Conservation (phyloP, 2,113 vertebrate species). For the Tetrao urogallus region DNA sequence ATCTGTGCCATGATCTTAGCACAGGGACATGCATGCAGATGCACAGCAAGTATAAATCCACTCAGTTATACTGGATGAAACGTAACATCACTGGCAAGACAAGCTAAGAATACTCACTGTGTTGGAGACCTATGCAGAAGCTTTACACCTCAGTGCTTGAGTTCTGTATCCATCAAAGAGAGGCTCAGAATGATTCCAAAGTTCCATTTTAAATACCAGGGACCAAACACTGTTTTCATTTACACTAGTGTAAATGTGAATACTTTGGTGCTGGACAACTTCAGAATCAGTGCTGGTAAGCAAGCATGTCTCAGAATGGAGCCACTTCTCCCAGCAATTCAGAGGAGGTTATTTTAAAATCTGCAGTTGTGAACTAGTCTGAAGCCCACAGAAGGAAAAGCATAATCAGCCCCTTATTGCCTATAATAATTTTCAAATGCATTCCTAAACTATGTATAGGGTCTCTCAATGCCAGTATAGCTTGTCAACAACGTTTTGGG, state of each 20-base stretch:
- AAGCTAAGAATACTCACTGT: not conserved
- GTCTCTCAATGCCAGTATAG: constrained; percentile 66
- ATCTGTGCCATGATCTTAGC: not conserved
- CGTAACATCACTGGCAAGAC: not conserved
- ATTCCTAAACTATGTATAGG: constrained; percentile 65
- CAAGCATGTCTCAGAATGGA: not conserved
- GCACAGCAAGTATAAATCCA: not conserved
- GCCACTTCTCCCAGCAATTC: not conserved
- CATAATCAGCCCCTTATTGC: constrained; percentile 36
- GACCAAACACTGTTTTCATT: not conserved
- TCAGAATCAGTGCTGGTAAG: not conserved
- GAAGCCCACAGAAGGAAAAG: constrained; percentile 43
- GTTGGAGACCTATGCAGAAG: not conserved
- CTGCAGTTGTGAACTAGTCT: not conserved
- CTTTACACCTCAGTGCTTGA: not conserved
- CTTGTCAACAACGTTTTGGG: constrained; percentile 69
- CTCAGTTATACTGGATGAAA: not conserved
- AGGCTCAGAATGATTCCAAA: not conserved
- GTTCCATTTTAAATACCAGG: not conserved
- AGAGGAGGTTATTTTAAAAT: constrained; percentile 36
- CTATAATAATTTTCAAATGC: constrained; percentile 40
- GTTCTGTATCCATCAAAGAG: not conserved
- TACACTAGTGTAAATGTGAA: not conserved
- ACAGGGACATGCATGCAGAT: not conserved
- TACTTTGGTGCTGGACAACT: not conserved